Conservation (phyloP, 2,113 vertebrate genomes). For the Hepsetus odoe region DNA sequence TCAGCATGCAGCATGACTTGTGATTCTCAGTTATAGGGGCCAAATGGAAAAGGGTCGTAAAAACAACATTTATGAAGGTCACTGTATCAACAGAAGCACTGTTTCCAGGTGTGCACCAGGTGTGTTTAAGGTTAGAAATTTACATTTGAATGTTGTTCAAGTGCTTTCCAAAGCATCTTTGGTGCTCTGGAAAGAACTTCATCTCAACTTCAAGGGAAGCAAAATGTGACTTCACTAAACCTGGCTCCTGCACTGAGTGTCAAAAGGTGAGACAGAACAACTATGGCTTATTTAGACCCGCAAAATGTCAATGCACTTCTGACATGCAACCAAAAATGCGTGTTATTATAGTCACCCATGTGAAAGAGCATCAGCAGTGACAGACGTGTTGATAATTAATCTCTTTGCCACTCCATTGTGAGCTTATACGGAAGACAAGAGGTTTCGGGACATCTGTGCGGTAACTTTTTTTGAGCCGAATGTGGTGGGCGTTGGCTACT, state of each 20-base stretch:
- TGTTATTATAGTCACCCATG: neutral
- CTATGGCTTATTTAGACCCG: neutral
- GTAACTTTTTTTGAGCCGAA: neutral
- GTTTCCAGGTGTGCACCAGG: neutral
- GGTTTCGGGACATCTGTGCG: conserved; percentile 2
- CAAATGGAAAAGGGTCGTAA: conserved; percentile 26
- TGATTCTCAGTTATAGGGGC: conserved; percentile 21
- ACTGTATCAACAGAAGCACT: conserved; percentile 24
- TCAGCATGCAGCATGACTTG: neutral
- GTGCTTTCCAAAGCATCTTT: neutral
- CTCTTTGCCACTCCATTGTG: conserved; percentile 17
- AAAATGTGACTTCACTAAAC: neutral
- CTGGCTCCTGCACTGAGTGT: neutral
- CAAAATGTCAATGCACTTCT: neutral
- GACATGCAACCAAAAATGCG: neutral
- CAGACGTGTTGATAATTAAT: conserved; percentile 36
- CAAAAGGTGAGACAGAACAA: neutral
- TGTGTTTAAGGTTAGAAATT: conserved; percentile 7
- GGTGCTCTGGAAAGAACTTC: neutral
- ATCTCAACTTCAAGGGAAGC: neutral
- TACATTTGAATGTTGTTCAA: neutral
- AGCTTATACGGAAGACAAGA: conserved; percentile 19
- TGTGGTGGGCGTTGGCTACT: conserved; percentile 26
- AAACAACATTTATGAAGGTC: conserved; percentile 31
- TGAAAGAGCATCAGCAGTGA: conserved; percentile 5